Evolutionary conservation across 2,888 invertebrate species (phyloP).

Genomic region (Lasioglossum marginatum): DNA sequence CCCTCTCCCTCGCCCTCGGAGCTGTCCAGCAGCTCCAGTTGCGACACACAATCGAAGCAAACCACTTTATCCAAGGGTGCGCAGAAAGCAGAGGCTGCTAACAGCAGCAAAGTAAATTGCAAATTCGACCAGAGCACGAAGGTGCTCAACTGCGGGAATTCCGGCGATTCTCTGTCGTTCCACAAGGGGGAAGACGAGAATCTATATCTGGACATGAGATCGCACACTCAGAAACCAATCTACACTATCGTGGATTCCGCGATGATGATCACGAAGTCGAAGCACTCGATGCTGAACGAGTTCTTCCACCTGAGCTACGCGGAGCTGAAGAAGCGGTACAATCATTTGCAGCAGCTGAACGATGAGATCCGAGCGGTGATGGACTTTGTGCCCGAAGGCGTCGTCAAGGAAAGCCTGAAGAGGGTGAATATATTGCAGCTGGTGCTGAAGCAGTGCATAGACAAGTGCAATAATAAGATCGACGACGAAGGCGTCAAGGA

Average conservation of each 20-base stretch:
- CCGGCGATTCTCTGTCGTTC: slow-evolving; percentile 52
- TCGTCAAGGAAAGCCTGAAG: slow-evolving; percentile 62
- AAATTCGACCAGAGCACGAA: neutral
- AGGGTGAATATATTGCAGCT: slow-evolving; percentile 60
- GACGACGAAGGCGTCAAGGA: slow-evolving; percentile 18
- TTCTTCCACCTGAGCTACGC: slow-evolving; percentile 49
- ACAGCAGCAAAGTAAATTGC: neutral
- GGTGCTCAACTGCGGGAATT: neutral
- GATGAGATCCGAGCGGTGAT: slow-evolving; percentile 64
- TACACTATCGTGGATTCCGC: slow-evolving; percentile 31
- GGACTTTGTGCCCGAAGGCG: slow-evolving; percentile 46
- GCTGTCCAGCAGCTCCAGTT: slow-evolving; percentile 62
- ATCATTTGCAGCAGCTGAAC: slow-evolving; percentile 67
- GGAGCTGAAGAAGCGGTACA: slow-evolving; percentile 66
- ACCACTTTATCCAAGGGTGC: neutral
- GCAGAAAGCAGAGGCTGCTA: slow-evolving; percentile 11
- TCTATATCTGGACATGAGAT: slow-evolving; percentile 56
- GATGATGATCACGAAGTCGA: slow-evolving; percentile 53
- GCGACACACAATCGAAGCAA: slow-evolving; percentile 55
- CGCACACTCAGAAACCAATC: slow-evolving; percentile 24
- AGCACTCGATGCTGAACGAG: slow-evolving; percentile 64
- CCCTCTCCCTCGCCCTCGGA: slow-evolving; percentile 68
- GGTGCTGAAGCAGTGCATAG: slow-evolving; percentile 43
- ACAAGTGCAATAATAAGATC: slow-evolving; percentile 12
- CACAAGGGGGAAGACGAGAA: slow-evolving; percentile 51